phyloP scores from a whole-genome alignment of 2,113 vertebrate genomes.

The Nothoprocta pentlandii region DNA sequence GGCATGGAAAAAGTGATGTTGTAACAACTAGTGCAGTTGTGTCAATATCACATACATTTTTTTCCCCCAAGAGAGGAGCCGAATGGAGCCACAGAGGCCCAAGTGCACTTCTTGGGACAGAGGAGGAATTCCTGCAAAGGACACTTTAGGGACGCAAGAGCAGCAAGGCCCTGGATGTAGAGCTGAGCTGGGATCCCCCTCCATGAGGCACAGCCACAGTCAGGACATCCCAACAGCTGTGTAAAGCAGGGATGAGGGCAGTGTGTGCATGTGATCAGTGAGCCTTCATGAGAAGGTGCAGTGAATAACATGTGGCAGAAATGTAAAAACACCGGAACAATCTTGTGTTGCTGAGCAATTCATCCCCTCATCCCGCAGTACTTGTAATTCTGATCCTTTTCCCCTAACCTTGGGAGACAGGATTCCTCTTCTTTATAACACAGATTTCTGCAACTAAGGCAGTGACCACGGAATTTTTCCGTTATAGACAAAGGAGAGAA shows the following conservation, averaged over 20 bases:
- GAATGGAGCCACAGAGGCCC: background rate
- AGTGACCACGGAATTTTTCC: background rate
- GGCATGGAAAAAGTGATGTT: background rate
- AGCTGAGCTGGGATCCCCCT: background rate
- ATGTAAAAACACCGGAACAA: background rate
- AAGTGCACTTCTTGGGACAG: background rate
- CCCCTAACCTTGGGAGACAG: rapidly evolving
- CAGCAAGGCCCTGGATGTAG: background rate
- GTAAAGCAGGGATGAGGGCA: background rate
- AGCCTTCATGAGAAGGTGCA: too few species aligned
- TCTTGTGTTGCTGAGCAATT: background rate
- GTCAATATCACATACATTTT: background rate
- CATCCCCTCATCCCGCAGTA: background rate
- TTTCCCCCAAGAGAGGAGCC: background rate
- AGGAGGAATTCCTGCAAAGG: background rate
- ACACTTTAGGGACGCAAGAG: background rate
- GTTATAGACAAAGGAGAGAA: background rate
- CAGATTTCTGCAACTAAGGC: background rate
- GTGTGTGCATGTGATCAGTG: background rate
- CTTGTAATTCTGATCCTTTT: background rate
- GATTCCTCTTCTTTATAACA: background rate
- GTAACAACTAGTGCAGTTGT: background rate
- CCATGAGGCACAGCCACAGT: background rate
- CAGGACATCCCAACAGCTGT: background rate
- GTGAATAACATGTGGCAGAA: background rate